Evolutionary conservation across 2,113 vertebrate genomes (phyloP).

Genomic region (Chlorodrepanis virens): DNA sequence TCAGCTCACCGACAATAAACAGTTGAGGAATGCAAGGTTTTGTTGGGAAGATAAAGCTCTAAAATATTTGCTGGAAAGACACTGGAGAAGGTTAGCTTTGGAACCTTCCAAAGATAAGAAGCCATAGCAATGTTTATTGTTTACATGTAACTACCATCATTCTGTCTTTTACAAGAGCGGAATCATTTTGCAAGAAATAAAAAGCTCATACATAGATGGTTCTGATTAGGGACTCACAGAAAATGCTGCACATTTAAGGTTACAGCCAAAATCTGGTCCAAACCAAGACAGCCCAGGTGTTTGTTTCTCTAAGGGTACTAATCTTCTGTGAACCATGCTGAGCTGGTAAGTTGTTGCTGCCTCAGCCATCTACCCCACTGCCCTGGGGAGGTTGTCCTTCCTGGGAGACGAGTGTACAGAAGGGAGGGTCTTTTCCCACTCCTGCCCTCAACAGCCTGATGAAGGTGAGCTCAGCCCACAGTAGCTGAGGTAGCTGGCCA

Average conservation of each 20-base stretch:
- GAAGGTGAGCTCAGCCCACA: not conserved
- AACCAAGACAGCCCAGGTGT: not conserved
- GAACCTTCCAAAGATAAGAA: conserved; percentile 22
- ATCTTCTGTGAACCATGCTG: not conserved
- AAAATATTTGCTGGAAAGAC: not conserved
- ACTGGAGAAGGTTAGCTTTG: conserved; percentile 25
- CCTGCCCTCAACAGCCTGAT: rapidly evolving
- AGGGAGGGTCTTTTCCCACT: not conserved
- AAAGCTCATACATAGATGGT: not conserved
- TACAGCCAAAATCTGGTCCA: not conserved
- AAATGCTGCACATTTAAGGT: not conserved
- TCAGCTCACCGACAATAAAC: not conserved
- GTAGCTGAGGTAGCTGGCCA: not conserved
- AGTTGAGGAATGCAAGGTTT: conserved; percentile 43
- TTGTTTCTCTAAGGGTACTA: not conserved
- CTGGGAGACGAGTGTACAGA: rapidly evolving
- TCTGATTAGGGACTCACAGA: not conserved
- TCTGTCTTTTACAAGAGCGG: not conserved
- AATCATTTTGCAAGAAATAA: not conserved
- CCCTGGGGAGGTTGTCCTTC: not conserved
- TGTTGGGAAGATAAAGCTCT: not conserved
- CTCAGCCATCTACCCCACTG: not conserved
- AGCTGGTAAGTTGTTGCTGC: not conserved
- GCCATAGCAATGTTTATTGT: conserved; percentile 31
- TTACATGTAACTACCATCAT: not conserved